Evolutionary conservation across 1,140 invertebrate genomes (phyloP), one percentile per base, ranked within the genome.

Genomic region (Cyrtorhinus lividipennis): DNA sequence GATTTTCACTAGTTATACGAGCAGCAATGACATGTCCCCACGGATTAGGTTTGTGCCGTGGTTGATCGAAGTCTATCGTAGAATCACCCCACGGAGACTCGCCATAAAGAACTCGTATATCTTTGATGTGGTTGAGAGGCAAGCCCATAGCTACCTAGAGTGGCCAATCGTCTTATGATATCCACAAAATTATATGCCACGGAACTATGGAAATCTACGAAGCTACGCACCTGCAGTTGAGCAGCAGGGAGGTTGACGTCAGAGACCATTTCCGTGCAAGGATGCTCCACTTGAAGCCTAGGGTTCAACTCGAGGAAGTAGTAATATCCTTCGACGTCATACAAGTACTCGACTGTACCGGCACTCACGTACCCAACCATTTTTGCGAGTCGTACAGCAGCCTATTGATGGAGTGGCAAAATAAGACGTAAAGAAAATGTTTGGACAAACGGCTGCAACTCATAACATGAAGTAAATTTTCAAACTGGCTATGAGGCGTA

Each of bases 291-390:
- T 79, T 99, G 97, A 24, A 99, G 81, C 27, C 97, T 80, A 13
- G 97, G 97, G 78, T 99, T 99, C 64, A 99, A 77, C 74, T 99
- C 97, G 62, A 99, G 78, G 79, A 99, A 99, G 74, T 85, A 97
- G 73, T 97, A 99, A 44, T 85, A 83, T 1, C 91, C 89, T 66
- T 83, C 77, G 0, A 86, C 86, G 68, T 95, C 90, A 73, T 99
- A 99, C 13, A 99, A 77, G 73, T 99, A 99, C 72, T 99, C 97
- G 5, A 99, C 96, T 0, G 97, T 99, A 26, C 97, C 97, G 3
- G 97, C 95, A 70, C 92, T 96, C 0, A 98, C 92, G 73, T 99
- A 99, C 2, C 95, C 95, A 20, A 99, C 97, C 90, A 98, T 95
- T 79, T 98, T 98, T 10, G 96, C 97, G 45, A 99, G 76, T 63